phyloP scores from a whole-genome alignment of 2,888 invertebrate species.

The Callosobruchus maculatus region DNA sequence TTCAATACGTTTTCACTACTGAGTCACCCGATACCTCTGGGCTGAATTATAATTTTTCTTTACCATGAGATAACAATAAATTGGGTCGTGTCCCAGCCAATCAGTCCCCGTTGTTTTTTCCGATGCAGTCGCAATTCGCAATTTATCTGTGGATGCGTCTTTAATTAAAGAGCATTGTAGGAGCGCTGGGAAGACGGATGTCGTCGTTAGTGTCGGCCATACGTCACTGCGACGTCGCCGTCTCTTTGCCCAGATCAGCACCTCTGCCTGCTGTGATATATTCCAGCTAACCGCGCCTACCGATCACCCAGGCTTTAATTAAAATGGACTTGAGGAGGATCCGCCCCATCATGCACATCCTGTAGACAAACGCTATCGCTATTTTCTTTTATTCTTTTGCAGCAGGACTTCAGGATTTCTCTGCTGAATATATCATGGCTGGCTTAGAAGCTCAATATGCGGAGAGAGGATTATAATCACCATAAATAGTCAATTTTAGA shows the following conservation, averaged over 20 bases:
- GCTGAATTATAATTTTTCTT: too few species aligned
- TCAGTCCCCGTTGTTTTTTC: neutral
- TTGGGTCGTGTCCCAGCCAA: neutral
- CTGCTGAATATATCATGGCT: too few species aligned
- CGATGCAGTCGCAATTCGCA: neutral
- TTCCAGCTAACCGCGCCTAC: slow-evolving; percentile 42
- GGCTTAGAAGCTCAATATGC: too few species aligned
- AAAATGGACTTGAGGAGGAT: slow-evolving; percentile 46
- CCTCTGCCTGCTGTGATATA: neutral
- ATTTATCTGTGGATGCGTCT: neutral
- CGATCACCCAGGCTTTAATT: slow-evolving; percentile 53
- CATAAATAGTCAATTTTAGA: too few species aligned
- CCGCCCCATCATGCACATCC: neutral
- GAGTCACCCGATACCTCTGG: too few species aligned
- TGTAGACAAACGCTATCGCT: neutral
- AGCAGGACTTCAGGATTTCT: too few species aligned
- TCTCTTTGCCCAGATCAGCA: neutral
- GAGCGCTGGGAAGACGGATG: slow-evolving; percentile 32
- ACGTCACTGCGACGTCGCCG: slow-evolving; percentile 40
- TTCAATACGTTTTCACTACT: too few species aligned
- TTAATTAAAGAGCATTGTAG: neutral
- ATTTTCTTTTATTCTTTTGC: neutral
- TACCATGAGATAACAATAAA: neutral
- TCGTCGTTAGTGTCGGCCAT: slow-evolving; percentile 44
- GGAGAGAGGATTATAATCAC: too few species aligned